Evolutionary conservation across 2,797 vertebrate genomes (phyloP), one percentile per base, ranked within the genome.

Genomic region (Rhinoraja longicauda): DNA sequence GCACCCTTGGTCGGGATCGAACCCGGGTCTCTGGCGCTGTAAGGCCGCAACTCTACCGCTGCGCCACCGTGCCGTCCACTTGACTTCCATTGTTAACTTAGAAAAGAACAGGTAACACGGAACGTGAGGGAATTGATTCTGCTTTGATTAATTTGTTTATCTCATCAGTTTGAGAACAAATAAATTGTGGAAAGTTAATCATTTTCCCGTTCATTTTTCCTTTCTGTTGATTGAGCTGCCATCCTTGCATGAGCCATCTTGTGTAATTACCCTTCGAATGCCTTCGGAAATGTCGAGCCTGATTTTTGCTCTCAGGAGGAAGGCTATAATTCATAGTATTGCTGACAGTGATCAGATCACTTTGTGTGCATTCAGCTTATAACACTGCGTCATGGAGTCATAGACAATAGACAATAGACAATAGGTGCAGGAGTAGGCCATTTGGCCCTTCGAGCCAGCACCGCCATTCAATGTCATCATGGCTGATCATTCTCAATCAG

Each of bases 271-370:
- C 9, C 67, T 67, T 15, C 1, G 64, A 67, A 24, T 90, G 32
- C 59, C n/a, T 75, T 53, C 29, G 90, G 90, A 92, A 45, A 92
- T 73, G 90, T 57, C 75, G 67, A 75, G 75, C 45, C 70, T 8
- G 26, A 92, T 92, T 92, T 45, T 70, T 26, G 12, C 84, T 75
- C 70, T 70, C 70, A 12, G 24, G 32, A 29, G 67, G 2, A 26
- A 19, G 53, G 70, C 36, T 75, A 6, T 75, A 75, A 73, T 73
- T 75, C n/a, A 70, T 45, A 75, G 75, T 70, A 57, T 29, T 26
- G 21, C 39, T 92, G 90, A 73, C 67, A 92, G 39, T n/a, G 26
- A 92, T 92, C 24, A 92, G 39, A 75, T 92, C 90, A 92, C 36
- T 92, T 75, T 92, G 39, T 53, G 13, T 8, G 45, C 26, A 75